These are phyloP conservation scores for Calephelis nemesis DNA, from an alignment of 1,140 invertebrate genomes.

Conservation along the genomic window DNA sequence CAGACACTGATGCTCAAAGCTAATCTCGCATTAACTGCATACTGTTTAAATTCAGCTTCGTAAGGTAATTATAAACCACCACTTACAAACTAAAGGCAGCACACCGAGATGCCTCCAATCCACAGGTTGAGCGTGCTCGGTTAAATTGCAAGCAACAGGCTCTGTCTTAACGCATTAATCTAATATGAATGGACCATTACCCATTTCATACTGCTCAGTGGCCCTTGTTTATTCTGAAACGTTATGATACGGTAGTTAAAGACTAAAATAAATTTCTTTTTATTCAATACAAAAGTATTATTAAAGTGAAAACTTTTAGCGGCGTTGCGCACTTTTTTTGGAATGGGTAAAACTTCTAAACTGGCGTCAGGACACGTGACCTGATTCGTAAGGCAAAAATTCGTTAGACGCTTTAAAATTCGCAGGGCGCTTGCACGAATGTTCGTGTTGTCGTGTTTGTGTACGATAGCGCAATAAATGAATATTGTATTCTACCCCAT, in stretches of 20 bases:
- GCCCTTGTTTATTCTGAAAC: not conserved
- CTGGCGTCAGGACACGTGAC: too few species aligned
- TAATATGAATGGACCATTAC: constrained; percentile 5
- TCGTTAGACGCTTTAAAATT: too few species aligned
- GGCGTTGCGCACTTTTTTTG: too few species aligned
- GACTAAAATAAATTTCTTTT: too few species aligned
- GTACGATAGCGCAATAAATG: too few species aligned
- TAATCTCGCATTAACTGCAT: not conserved
- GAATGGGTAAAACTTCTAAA: too few species aligned
- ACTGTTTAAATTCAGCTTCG: not conserved
- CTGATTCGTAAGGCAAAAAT: too few species aligned
- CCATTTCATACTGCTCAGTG: not conserved
- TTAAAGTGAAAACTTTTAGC: too few species aligned
- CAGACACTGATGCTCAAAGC: not conserved
- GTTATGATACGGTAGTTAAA: not conserved
- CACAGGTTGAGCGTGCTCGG: not conserved
- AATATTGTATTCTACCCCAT: too few species aligned
- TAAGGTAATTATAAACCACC: constrained; percentile 7
- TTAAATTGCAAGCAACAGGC: not conserved
- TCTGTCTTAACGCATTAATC: not conserved
- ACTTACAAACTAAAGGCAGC: not conserved
- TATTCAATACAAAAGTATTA: too few species aligned
- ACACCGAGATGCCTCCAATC: not conserved
- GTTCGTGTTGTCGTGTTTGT: too few species aligned
- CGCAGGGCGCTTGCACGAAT: too few species aligned